Evolutionary conservation across 2,888 invertebrate genomes (phyloP), one percentile per base, ranked within the genome.

Genomic region (Drosophila putrida): DNA sequence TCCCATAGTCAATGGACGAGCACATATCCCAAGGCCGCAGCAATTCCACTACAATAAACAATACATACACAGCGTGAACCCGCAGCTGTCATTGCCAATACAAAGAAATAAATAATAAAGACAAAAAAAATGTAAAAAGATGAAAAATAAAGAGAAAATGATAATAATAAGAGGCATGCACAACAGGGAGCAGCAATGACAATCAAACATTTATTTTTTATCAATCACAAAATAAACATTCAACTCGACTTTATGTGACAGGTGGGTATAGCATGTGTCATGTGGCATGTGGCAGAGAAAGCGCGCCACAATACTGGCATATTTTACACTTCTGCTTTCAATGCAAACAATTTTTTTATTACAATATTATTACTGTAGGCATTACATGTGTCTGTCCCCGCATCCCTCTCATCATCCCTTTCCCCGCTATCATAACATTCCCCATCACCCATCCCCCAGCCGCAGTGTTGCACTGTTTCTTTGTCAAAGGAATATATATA

Each of bases 171-270:
- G 54, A 47, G 51, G 27, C 25, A 39, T 63, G 80, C 70, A 82
- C 65, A 54, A 31, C 31, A 31, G 46, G 53, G 66, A 73, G 58
- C 59, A 55, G 39, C 74, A 75, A 67, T 59, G 75, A 61, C 63
- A 83, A 72, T 78, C 81, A 81, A 79, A 81, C 71, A 76, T 73
- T 70, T 75, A 68, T 79, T 80, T 82, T 83, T 88, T 88, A 88
- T 88, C 88, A 83, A 83, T 83, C 83, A 85, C 71, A 88, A 86
- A 88, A 82, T 82, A 85, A 86, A 88, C 86, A 88, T 69, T 71
- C 71, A 62, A 82, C 62, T 73, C 73, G 61, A 73, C 77, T 80
- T 70, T 64, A 65, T 80, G 64, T 54, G 72, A 61, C 59, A 58
- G 49, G 25, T 46, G 57, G 38, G 54, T 9, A n/a, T n/a, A 41